Evolutionary conservation across 2,888 invertebrate species (phyloP).

Genomic region (Anthophora plumipes): DNA sequence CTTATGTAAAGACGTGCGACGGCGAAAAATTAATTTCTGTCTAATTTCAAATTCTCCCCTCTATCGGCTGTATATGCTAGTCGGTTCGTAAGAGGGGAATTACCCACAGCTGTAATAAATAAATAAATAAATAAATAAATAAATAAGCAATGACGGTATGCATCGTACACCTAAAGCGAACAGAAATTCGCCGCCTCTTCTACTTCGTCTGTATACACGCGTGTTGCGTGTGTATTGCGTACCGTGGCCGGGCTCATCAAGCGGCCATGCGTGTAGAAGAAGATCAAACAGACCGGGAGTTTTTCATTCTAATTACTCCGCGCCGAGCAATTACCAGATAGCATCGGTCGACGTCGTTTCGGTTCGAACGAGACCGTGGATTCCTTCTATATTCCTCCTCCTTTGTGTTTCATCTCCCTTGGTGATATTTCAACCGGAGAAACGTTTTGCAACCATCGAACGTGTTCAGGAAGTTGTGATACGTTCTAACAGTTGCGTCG

Average conservation of each 20-base stretch:
- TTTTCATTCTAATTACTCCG: constrained; percentile 76
- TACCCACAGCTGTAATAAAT: constrained; percentile 63
- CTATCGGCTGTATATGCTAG: background rate
- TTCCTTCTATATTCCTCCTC: constrained; percentile 25
- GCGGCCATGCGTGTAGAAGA: constrained; percentile 54
- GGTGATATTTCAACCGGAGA: constrained; percentile 4
- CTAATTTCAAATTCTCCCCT: constrained; percentile 33
- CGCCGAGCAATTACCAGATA: constrained; percentile 72
- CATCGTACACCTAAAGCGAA: constrained; percentile 79
- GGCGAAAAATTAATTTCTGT: constrained; percentile 38
- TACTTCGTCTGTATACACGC: background rate
- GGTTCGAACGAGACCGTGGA: constrained; percentile 37
- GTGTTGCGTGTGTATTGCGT: constrained; percentile 41
- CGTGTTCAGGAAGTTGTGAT: background rate
- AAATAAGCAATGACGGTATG: constrained; percentile 80
- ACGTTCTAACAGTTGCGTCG: background rate
- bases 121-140: constrained; percentile 75
- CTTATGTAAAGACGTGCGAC: constrained; percentile 23
- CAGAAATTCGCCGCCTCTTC: constrained; percentile 42
- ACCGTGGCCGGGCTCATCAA: constrained; percentile 73
- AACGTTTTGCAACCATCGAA: background rate
- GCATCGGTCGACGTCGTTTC: constrained; percentile 59
- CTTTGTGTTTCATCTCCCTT: background rate
- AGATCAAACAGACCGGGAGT: constrained; percentile 81
- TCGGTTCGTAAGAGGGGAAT: constrained; percentile 37